Conservation (phyloP, 2,113 vertebrate genomes). For the Eolophus roseicapilla region DNA sequence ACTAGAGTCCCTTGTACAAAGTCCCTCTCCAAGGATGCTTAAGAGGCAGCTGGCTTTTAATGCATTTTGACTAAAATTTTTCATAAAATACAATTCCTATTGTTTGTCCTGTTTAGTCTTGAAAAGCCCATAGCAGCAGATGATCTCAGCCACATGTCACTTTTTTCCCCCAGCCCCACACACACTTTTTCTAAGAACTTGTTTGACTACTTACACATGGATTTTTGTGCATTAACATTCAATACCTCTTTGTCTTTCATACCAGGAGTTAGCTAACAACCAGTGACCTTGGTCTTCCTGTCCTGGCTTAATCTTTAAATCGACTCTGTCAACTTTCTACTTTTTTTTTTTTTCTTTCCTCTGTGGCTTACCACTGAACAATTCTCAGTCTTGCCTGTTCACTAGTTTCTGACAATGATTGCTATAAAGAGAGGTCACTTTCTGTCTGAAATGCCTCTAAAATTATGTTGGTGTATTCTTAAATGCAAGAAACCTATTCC, state of each 20-base stretch:
- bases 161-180: not conserved
- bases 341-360: too few species aligned
- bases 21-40: not conserved
- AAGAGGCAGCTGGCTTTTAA: not conserved
- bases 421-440: not conserved
- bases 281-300: not conserved
- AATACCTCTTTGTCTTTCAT: not conserved
- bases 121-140: not conserved
- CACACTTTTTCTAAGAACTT: not conserved
- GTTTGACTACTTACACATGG: not conserved
- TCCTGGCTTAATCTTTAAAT: not conserved
- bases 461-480: not conserved
- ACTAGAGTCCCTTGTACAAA: not conserved
- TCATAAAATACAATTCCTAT: not conserved
- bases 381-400: not conserved
- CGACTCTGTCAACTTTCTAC: not conserved
- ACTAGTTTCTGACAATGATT: not conserved
- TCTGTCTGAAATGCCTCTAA: not conserved
- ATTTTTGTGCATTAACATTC: not conserved
- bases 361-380: not conserved
- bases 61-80: not conserved
- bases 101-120: not conserved
- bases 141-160: fast-evolving
- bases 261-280: not conserved
- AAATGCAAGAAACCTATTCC: not conserved